These are phyloP conservation scores for Venustaconcha ellipsiformis DNA, from an alignment of 1,140 invertebrate genomes.

Conservation along the genomic window DNA sequence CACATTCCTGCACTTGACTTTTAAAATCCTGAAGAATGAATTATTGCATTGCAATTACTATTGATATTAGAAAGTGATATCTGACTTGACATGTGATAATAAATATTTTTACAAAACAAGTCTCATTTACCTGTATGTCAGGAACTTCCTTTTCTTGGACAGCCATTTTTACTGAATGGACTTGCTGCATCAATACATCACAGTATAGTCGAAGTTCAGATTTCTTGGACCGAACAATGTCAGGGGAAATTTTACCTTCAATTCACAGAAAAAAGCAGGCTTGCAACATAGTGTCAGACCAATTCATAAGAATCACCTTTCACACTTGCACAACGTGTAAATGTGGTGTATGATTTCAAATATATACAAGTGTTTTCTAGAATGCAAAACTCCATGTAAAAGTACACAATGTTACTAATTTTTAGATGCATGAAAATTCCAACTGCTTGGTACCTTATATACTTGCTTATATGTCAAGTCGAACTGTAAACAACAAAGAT, in stretches of 20 bases:
- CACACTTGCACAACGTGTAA: background rate
- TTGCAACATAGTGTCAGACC: background rate
- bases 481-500: too few species aligned
- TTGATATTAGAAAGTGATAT: too few species aligned
- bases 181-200: slow-evolving; percentile 87
- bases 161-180: slow-evolving; percentile 80
- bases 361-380: too few species aligned
- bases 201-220: slow-evolving; percentile 84
- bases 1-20: background rate
- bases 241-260: slow-evolving; percentile 51
- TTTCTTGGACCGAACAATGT: slow-evolving; percentile 79
- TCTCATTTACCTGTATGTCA: slow-evolving; percentile 73
- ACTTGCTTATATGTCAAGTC: too few species aligned
- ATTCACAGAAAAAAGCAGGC: background rate
- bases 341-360: too few species aligned
- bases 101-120: background rate
- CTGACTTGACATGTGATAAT: background rate
- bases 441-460: too few species aligned
- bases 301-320: background rate
- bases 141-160: slow-evolving; percentile 72
- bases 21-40: background rate
- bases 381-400: too few species aligned
- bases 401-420: too few species aligned
- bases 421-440: too few species aligned
- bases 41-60: too few species aligned